A percentile compares a stretch with the other conserved stretches of the same genome.
These are phyloP conservation scores for Agrotis clavis DNA, from an alignment of 2,888 invertebrate species.

Conservation along the genomic window DNA sequence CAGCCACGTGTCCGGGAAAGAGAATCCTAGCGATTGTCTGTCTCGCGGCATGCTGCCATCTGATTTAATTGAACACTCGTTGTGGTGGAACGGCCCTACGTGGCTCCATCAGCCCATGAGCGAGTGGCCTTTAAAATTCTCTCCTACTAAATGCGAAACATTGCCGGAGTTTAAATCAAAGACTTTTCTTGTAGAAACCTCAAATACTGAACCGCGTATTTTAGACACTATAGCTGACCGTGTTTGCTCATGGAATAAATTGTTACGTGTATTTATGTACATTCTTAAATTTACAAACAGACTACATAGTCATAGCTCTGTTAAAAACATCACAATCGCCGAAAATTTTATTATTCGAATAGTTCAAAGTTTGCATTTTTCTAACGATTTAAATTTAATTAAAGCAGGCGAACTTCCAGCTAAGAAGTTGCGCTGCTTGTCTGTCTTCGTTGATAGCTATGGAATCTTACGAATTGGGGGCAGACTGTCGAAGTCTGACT, in stretches of 20 bases:
- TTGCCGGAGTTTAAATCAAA: not conserved
- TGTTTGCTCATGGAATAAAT: not conserved
- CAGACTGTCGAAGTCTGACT: not conserved
- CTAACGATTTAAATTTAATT: too few relatives aligned
- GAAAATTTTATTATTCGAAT: not conserved
- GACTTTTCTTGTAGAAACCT: not conserved
- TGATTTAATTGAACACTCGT: slow-evolving; percentile 1
- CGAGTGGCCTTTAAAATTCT: not conserved
- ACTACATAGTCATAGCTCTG: not conserved
- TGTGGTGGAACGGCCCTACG: not conserved
- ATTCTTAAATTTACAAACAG: not conserved
- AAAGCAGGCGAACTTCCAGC: too few relatives aligned
- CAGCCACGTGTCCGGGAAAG: not conserved
- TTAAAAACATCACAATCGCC: not conserved
- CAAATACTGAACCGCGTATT: not conserved
- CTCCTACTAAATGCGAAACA: not conserved
- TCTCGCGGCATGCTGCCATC: not conserved
- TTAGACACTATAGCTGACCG: not conserved
- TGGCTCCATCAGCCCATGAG: not conserved
- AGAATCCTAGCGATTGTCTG: not conserved
- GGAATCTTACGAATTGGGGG: not conserved
- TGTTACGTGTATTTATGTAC: not conserved
- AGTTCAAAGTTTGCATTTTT: too few relatives aligned
- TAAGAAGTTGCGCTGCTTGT: too few relatives aligned
- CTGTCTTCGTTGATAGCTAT: not conserved